These are phyloP conservation scores for Meles meles DNA, from an alignment of 2,113 vertebrate genomes.

Conservation along the genomic window DNA sequence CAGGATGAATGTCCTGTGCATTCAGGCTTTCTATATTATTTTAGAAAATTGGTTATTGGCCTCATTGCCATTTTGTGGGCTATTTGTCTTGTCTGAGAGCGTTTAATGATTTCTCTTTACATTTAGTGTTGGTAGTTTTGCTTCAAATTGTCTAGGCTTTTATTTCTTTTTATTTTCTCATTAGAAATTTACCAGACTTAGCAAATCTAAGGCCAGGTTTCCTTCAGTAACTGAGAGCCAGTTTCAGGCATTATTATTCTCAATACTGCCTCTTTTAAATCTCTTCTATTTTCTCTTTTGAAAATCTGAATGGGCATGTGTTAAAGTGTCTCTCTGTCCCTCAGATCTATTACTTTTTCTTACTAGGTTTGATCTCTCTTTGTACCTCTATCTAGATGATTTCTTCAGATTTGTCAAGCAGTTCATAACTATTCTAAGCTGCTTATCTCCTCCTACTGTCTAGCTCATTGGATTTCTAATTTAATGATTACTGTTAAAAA, in stretches of 20 bases:
- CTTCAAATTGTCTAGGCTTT: neutral
- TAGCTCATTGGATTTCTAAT: neutral
- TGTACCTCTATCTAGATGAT: neutral
- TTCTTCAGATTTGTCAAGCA: neutral
- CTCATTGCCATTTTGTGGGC: neutral
- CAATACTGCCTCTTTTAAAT: neutral
- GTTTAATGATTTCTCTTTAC: neutral
- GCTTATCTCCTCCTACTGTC: neutral
- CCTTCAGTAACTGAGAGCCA: neutral
- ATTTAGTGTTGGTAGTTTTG: neutral
- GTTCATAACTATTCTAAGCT: neutral
- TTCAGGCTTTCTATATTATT: neutral
- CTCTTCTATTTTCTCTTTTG: neutral
- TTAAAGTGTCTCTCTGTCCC: neutral
- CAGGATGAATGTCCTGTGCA: neutral
- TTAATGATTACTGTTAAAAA: neutral
- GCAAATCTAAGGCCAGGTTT: neutral
- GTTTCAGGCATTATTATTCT: neutral
- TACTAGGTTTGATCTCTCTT: neutral
- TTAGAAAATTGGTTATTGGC: neutral
- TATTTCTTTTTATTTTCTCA: slow-evolving; percentile 13
- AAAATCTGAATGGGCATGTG: neutral
- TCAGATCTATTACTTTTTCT: neutral
- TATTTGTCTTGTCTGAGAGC: neutral
- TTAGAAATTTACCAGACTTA: neutral